Evolutionary conservation across 2,888 invertebrate genomes (phyloP).

Genomic region (Aporophyla lueneburgensis): DNA sequence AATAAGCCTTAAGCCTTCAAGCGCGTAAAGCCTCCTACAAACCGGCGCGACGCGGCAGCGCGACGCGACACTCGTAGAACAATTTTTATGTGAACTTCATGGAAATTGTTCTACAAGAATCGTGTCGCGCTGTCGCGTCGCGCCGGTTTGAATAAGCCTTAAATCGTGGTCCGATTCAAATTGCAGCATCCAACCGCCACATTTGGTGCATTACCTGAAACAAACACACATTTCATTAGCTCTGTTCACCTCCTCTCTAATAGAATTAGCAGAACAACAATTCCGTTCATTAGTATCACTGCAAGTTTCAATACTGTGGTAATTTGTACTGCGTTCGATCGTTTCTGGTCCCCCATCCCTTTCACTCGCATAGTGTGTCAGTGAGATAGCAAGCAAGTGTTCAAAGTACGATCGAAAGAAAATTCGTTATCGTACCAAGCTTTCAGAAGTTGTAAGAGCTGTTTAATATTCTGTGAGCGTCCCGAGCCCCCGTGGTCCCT

Average conservation of each 20-base stretch:
- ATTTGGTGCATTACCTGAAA: slow-evolving; percentile 66
- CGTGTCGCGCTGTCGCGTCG: too few species aligned
- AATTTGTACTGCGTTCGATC: slow-evolving; percentile 56
- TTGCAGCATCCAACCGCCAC: slow-evolving; percentile 7
- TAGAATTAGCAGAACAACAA: slow-evolving; percentile 58
- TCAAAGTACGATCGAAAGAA: slow-evolving; percentile 61
- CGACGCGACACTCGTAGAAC: too few species aligned
- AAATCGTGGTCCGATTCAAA: slow-evolving; percentile 33
- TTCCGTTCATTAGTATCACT: slow-evolving; percentile 65
- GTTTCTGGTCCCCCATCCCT: slow-evolving; percentile 43
- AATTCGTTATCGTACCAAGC: slow-evolving; percentile 66
- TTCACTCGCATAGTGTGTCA: slow-evolving; percentile 31
- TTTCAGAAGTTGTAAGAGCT: slow-evolving; percentile 74
- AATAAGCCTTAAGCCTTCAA: too few species aligned
- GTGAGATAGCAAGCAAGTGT: slow-evolving; percentile 52
- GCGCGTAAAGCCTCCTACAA: too few species aligned
- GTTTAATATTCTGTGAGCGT: slow-evolving; percentile 83
- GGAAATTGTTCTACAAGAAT: too few species aligned
- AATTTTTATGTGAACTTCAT: too few species aligned
- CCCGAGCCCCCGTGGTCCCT: slow-evolving; percentile 72
- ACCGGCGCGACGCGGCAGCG: too few species aligned
- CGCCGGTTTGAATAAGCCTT: too few species aligned
- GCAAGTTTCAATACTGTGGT: slow-evolving; percentile 60
- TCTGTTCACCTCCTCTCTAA: slow-evolving; percentile 51
- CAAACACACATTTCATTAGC: slow-evolving; percentile 64